phyloP scores from a whole-genome alignment of 2,797 vertebrate species.

The Myoxocephalus aenaeus region DNA sequence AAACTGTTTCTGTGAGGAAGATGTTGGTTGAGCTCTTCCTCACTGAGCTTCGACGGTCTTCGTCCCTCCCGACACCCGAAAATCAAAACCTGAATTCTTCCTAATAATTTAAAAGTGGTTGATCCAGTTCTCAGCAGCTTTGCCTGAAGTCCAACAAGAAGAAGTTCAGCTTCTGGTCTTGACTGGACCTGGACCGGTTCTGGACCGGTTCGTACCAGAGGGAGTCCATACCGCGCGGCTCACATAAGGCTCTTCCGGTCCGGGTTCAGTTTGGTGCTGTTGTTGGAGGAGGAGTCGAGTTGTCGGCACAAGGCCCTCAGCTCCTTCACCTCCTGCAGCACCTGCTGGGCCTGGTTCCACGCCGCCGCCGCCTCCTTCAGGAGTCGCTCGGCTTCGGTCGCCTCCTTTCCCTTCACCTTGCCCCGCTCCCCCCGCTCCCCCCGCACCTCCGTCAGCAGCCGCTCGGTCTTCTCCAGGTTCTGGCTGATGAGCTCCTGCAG shows the following conservation, averaged over 20 bases:
- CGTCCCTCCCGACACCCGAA: neutral
- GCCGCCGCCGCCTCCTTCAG: slow-evolving; percentile 88
- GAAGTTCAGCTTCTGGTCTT: neutral
- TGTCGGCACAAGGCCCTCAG: slow-evolving; percentile 88
- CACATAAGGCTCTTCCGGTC: slow-evolving; percentile 89
- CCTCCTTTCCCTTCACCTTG: slow-evolving; percentile 75
- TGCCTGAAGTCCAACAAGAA: neutral
- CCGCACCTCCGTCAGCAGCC: slow-evolving; percentile 87
- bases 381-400: slow-evolving; percentile 87
- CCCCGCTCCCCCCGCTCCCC: slow-evolving; percentile 47
- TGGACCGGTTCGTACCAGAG: neutral
- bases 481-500: slow-evolving; percentile 91
- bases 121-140: slow-evolving; percentile 22
- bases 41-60: neutral
- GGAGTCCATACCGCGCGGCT: neutral
- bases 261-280: slow-evolving; percentile 78
- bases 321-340: slow-evolving; percentile 92
- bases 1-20: neutral
- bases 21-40: neutral
- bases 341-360: slow-evolving; percentile 91
- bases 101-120: slow-evolving; percentile 34
- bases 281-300: slow-evolving; percentile 71
- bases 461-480: slow-evolving; percentile 93
- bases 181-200: neutral
- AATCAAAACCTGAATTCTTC: slow-evolving; percentile 11